Base-by-base conservation (phyloP, 2,888 invertebrate species). In the Ophraella communa region DNA sequence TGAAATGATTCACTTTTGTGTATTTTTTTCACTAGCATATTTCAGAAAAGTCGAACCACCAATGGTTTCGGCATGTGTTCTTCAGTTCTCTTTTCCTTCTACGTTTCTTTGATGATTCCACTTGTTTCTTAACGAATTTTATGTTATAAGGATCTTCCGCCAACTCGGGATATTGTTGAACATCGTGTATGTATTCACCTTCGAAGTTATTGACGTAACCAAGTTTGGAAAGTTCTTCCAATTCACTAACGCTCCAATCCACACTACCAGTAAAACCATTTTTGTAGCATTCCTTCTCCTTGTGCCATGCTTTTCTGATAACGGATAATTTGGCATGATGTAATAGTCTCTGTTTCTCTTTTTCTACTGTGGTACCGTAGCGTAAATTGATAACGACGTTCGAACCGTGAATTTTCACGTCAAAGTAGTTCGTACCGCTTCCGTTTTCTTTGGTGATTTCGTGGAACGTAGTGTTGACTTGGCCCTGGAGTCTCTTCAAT, bases 131-230 rank as follows among this genome's bases (percentile, higher is more conserved):
- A 44, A 92, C 87, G 80, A 96, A 95, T 78, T 92, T 89, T 68
- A 98, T 90, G 84, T 97, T 97, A 85, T 94, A 95, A 5, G 96
- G 96, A 85, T 97, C 97, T 83, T 97, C 97, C 58, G 96, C 94
- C 57, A 97, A 86, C 81, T 96, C 95, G 0, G 96, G 96, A 84
- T 95, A 96, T 65, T 90, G 85, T 74, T 91, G 89, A 30, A 95
- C 92, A 79, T 95, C 94, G 83, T 96, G 95, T 73, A 94, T 91
- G 84, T 95, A 96, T 78, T 95, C 93, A 64, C 93, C 94, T 77
- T 95, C 94, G 83, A 95, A 96, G 74, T 91, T 93, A 35, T 91
- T 87, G 63, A 93, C 92, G 76, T 89, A 90, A 62, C 95, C 95
- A 64, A 88, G 87, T 80, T 94, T 94, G 71, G 91, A 85, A 69